phyloP scores from a whole-genome alignment of 1,140 invertebrate species.

The Diuraphis noxia region DNA sequence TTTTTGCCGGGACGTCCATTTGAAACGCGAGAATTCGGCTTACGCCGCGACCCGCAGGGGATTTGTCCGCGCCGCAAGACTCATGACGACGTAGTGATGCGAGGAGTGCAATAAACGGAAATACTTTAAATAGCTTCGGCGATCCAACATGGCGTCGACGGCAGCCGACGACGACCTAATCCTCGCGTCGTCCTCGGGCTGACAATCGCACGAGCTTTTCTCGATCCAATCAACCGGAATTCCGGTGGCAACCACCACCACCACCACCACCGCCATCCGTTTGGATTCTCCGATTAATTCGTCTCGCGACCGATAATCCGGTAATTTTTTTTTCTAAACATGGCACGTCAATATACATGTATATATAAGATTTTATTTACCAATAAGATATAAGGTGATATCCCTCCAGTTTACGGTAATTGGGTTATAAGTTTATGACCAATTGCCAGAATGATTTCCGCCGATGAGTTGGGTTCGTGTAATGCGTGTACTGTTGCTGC shows the following conservation, averaged over 20 bases:
- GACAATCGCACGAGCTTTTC: background rate
- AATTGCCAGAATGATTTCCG: background rate
- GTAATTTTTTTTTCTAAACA: background rate
- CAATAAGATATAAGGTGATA: background rate
- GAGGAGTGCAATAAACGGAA: slow-evolving; percentile 36
- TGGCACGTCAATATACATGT: background rate
- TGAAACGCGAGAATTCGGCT: background rate
- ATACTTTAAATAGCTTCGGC: slow-evolving; percentile 56
- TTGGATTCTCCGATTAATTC: slow-evolving; percentile 42
- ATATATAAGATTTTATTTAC: background rate
- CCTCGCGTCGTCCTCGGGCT: slow-evolving; percentile 20
- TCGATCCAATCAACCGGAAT: slow-evolving; percentile 32
- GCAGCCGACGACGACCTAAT: background rate
- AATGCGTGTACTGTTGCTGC: too few relatives aligned
- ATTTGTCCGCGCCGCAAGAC: background rate
- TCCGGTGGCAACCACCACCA: background rate
- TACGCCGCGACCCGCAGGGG: background rate
- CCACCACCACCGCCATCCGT: background rate
- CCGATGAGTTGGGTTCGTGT: too few relatives aligned
- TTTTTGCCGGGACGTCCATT: background rate
- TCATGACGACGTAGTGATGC: too few relatives aligned
- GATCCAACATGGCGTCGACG: slow-evolving; percentile 49
- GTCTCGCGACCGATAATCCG: background rate
- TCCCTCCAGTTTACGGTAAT: background rate
- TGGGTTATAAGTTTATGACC: background rate